A percentile compares a stretch with the other conserved stretches of the same genome.
These are phyloP conservation scores for Brachyistius frenatus DNA, from an alignment of 2,113 vertebrate genomes.

Conservation along the genomic window DNA sequence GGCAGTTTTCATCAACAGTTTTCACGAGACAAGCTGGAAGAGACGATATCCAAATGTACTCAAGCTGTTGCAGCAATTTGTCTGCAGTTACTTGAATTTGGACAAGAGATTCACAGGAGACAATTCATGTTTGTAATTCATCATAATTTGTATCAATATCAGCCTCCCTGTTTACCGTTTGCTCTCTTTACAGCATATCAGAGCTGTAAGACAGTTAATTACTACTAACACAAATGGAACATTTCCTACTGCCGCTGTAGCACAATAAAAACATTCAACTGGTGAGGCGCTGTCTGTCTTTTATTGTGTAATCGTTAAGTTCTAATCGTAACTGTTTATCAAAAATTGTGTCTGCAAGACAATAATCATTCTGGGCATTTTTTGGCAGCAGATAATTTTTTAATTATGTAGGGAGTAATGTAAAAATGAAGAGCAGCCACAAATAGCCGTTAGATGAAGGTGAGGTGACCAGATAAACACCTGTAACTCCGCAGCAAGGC, in stretches of 20 bases:
- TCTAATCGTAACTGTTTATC: background rate
- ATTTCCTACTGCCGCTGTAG: background rate
- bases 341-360: background rate
- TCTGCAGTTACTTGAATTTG: conserved; percentile 28
- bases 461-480: too few relatives aligned
- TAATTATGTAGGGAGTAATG: too few relatives aligned
- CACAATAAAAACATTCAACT: background rate
- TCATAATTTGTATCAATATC: background rate
- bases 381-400: too few relatives aligned
- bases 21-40: conserved; percentile 1
- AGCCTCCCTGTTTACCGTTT: background rate
- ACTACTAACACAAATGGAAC: background rate
- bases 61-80: conserved; percentile 14
- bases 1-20: conserved; percentile 18
- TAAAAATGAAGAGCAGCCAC: too few relatives aligned
- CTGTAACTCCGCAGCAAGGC: too few relatives aligned
- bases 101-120: background rate
- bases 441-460: too few relatives aligned
- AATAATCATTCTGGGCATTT: background rate
- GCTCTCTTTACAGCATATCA: background rate
- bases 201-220: background rate
- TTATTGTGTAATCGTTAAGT: conserved; percentile 1
- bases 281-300: background rate
- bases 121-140: background rate
- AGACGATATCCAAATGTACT: conserved; percentile 10